Conservation (phyloP, 2,888 invertebrate genomes). For the Sepiola atlantica region DNA sequence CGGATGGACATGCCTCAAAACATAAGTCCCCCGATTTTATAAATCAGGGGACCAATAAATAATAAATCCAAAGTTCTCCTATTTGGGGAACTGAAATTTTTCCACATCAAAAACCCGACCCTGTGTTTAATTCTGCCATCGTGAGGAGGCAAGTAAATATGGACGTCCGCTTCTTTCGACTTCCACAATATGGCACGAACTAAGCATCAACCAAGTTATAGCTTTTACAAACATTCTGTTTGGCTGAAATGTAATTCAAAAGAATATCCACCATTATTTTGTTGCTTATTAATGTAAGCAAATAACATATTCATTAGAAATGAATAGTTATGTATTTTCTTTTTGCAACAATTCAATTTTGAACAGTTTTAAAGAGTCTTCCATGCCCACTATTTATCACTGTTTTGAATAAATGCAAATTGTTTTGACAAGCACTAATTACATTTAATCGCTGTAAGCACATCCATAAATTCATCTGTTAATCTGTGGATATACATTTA, state of each 20-base stretch:
- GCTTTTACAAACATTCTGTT: neutral
- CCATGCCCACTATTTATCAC: neutral
- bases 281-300: conserved; percentile 2
- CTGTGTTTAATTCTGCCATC: too few relatives aligned
- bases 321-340: neutral
- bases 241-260: neutral
- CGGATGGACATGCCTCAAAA: too few relatives aligned
- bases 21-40: too few relatives aligned
- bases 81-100: too few relatives aligned
- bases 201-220: neutral
- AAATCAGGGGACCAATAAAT: too few relatives aligned
- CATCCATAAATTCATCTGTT: conserved; percentile 14
- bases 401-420: conserved; percentile 16
- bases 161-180: neutral
- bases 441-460: conserved; percentile 8
- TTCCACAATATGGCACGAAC: neutral
- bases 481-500: neutral
- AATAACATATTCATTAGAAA: neutral
- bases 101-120: too few relatives aligned
- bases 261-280: neutral
- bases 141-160: too few relatives aligned
- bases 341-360: neutral
- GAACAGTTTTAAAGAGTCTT: neutral
- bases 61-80: too few relatives aligned
- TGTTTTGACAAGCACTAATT: conserved; percentile 21